Conservation (phyloP, 2,797 vertebrate species). For the Rhinichthys osculus region DNA sequence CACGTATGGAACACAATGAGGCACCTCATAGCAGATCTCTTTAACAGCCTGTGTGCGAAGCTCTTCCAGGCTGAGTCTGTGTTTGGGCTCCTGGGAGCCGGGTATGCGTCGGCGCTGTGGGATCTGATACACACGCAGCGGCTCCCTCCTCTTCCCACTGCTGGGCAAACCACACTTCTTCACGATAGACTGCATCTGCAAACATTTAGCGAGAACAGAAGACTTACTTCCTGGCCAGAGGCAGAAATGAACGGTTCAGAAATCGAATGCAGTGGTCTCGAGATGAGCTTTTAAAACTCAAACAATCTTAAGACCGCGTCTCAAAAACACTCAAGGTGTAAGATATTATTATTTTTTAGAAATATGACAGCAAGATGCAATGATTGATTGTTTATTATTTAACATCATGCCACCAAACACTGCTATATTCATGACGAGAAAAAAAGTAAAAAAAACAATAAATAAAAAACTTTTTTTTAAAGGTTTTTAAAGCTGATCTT, state of each 20-base stretch:
- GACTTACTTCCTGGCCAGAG: background rate
- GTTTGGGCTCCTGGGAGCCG: slow-evolving; percentile 71
- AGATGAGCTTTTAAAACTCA: background rate
- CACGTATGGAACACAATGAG: background rate
- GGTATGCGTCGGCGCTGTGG: slow-evolving; percentile 76
- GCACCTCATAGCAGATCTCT: slow-evolving; percentile 63
- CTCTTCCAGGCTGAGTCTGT: slow-evolving; percentile 59
- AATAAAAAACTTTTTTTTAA: background rate
- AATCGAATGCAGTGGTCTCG: background rate
- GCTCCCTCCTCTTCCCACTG: slow-evolving; percentile 78
- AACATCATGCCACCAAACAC: background rate
- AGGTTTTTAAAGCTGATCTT: background rate
- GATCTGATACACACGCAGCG: slow-evolving; percentile 80
- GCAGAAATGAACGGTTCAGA: background rate
- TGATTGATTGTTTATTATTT: background rate
- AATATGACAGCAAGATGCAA: background rate
- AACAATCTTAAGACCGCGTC: background rate
- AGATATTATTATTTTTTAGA: background rate
- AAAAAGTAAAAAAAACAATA: background rate
- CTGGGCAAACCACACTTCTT: slow-evolving; percentile 80
- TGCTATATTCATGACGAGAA: background rate
- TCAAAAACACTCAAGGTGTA: background rate
- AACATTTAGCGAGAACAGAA: slow-evolving; percentile 2
- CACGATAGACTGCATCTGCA: slow-evolving; percentile 77
- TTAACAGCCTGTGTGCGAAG: slow-evolving; percentile 62